Evolutionary conservation across 2,888 invertebrate species (phyloP), one percentile per base, ranked within the genome.

Genomic region (Lumbricus terrestris): DNA sequence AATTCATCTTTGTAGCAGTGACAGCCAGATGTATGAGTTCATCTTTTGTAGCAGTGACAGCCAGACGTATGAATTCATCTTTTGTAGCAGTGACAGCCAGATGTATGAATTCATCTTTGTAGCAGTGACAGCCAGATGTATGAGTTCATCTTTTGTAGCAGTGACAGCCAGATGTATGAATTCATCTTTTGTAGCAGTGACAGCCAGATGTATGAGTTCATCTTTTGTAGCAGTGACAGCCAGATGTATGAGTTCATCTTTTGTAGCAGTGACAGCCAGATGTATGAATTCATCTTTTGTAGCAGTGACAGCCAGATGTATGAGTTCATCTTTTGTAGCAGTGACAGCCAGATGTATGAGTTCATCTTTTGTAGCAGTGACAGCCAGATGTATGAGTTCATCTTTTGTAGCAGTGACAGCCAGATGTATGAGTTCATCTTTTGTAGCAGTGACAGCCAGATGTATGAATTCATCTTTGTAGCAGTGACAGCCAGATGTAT

Each of bases 1-100:
- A 97, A 88, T 99, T 98, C 94, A 97, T 99, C 37, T 82, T 90
- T 42, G 18, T n/a, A 92, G 92, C 13, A 90, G 96, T 0, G 97
- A 97, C 90, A 96, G 97, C 89, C 97, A 97, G 0, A 96, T 98
- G 93, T 97, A 98, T 93, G 97, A 97, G 88, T 99, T 98, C 94
- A 97, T 99, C 35, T 54, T 82, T 90, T 42, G 18, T n/a, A 92
- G 92, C 13, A 90, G 96, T 0, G 97, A 97, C 90, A 96, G 97
- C 89, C 97, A 97, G 0, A 96, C 98, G 93, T 97, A 98, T 93
- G 97, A 97, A 88, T 99, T 98, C 94, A 97, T 99, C 35, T 54
- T 82, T 90, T 42, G 18, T n/a, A 92, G 92, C 13, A 90, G 96
- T 0, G 97, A 97, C 90, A 96, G 97, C 89, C 97, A 97, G 0